Conservation (phyloP, 2,797 vertebrate genomes). For the Falco peregrinus region DNA sequence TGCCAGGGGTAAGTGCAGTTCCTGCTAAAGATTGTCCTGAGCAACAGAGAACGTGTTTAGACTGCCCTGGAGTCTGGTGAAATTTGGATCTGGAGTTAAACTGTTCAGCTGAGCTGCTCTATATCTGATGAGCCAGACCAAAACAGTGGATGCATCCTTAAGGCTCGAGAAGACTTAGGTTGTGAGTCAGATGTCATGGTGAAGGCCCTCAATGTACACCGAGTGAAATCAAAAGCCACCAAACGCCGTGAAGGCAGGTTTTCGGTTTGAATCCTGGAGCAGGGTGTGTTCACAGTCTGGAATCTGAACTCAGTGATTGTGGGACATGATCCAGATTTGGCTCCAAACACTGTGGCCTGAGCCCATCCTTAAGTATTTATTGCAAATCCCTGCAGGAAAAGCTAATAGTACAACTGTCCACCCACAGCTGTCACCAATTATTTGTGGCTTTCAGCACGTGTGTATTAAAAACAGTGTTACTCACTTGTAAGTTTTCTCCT, state of each 20-base stretch:
- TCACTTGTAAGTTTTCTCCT: neutral
- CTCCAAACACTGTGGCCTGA: neutral
- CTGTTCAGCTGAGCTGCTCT: neutral
- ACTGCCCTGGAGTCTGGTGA: neutral
- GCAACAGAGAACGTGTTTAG: neutral
- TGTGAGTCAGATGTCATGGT: neutral
- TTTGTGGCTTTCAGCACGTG: constrained; percentile 29
- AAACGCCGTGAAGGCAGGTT: neutral
- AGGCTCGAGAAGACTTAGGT: neutral
- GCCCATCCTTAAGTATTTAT: constrained; percentile 44
- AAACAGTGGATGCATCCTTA: neutral
- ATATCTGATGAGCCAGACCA: neutral
- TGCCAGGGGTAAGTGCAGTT: constrained; percentile 86
- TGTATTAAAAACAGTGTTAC: neutral
- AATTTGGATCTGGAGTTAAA: neutral
- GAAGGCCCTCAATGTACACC: neutral
- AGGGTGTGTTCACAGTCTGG: constrained; percentile 37
- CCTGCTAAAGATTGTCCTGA: neutral
- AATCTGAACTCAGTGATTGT: constrained; percentile 17
- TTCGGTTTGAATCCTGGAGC: neutral
- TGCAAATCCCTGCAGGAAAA: constrained; percentile 44
- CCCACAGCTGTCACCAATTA: constrained; percentile 59
- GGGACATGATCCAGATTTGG: neutral
- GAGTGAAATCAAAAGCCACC: neutral
- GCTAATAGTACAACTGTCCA: constrained; percentile 37